These are phyloP conservation scores for Cyclophora albipunctata DNA, from an alignment of 2,888 invertebrate species.

Conservation along the genomic window DNA sequence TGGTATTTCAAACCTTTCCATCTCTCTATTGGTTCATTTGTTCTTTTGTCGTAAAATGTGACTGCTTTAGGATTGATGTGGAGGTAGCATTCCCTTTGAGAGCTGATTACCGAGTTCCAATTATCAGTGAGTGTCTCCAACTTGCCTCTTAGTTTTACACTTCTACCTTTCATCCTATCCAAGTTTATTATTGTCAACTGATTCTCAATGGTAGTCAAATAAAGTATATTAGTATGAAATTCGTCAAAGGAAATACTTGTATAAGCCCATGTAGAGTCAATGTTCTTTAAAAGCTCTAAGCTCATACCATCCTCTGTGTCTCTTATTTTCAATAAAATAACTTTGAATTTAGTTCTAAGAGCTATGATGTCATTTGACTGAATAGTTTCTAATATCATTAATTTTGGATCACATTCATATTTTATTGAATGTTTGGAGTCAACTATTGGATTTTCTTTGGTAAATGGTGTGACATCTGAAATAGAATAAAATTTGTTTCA, in stretches of 20 bases:
- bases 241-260: slow-evolving; percentile 59
- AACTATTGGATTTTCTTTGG: slow-evolving; percentile 31
- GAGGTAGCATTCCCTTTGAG: slow-evolving; percentile 43
- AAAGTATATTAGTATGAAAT: slow-evolving; percentile 53
- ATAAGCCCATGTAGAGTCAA: slow-evolving; percentile 47
- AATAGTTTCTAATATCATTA: slow-evolving; percentile 56
- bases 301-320: slow-evolving; percentile 23
- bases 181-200: slow-evolving; percentile 53
- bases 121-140: slow-evolving; percentile 40
- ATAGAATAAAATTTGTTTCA: slow-evolving; percentile 7
- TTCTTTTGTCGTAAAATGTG: slow-evolving; percentile 60
- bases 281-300: slow-evolving; percentile 39
- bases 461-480: slow-evolving; percentile 52
- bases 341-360: slow-evolving; percentile 49
- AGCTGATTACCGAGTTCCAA: slow-evolving; percentile 55
- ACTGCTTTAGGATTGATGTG: slow-evolving; percentile 42
- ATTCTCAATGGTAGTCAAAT: slow-evolving; percentile 45
- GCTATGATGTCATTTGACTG: slow-evolving; percentile 44
- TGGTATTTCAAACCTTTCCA: slow-evolving; percentile 39
- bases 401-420: slow-evolving; percentile 40
- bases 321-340: slow-evolving; percentile 47
- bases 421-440: slow-evolving; percentile 27
- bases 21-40: slow-evolving; percentile 32
- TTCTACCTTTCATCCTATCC: slow-evolving; percentile 48
- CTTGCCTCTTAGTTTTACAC: slow-evolving; percentile 38